phyloP scores from a whole-genome alignment of 2,113 vertebrate genomes.

The Erpornis zantholeuca region DNA sequence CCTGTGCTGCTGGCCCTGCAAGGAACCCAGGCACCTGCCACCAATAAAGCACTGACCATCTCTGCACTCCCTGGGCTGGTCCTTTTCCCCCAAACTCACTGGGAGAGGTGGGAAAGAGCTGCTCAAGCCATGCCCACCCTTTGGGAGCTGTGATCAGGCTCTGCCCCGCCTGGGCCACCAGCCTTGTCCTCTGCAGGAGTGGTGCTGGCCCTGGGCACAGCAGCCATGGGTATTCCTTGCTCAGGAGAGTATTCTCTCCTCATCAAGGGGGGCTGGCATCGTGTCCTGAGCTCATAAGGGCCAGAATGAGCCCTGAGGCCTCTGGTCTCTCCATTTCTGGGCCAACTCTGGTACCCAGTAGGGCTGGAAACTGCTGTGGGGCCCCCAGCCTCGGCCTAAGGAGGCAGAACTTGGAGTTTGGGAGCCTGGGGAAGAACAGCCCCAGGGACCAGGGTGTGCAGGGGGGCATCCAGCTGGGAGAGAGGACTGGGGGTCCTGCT shows the following conservation, averaged over 20 bases:
- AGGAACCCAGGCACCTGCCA: background rate
- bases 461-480: background rate
- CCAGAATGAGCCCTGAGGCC: no score
- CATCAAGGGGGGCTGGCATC: accelerated
- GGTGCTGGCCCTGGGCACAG: background rate
- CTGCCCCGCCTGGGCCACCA: no score
- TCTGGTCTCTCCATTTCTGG: background rate
- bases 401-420: accelerated
- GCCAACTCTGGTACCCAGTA: background rate
- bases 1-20: background rate
- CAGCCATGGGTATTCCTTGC: no score
- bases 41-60: background rate
- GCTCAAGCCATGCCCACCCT: background rate
- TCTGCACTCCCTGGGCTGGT: background rate
- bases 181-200: background rate
- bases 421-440: background rate
- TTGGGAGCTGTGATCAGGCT: background rate
- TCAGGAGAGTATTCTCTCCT: background rate
- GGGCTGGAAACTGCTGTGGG: background rate
- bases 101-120: background rate
- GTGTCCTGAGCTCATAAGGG: background rate
- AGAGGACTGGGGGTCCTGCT: background rate
- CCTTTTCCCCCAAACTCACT: accelerated
- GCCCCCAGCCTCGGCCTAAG: background rate
- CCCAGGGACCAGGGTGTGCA: background rate